Base-by-base conservation (phyloP, 2,797 vertebrate genomes). In the Echiichthys vipera region DNA sequence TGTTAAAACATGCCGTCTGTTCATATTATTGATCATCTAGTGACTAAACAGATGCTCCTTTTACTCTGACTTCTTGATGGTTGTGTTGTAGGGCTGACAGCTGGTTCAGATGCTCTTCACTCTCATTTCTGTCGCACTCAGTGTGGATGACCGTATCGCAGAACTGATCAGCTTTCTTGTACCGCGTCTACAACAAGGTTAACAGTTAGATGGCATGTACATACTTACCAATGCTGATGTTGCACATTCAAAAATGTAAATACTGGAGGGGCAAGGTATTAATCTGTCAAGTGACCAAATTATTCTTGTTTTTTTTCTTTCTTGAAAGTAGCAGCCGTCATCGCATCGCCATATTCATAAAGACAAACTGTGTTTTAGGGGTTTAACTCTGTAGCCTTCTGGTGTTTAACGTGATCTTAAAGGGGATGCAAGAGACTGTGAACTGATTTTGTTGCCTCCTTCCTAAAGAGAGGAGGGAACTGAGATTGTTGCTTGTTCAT, bases 181-280 rank as follows among this genome's bases (percentile, higher is more conserved):
- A 91, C 92, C 88, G 88, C 94, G 94, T 92, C 91, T 91, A 91
- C 85, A 89, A 84, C 92, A 88, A 90, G 87, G 84, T 47, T 89
- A 91, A 91, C 84, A 91, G 92, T 92, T 93, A 94, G 92, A 95
- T 5, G 54, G 68, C 79, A 62, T 84, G 78, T 91, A 86, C 92
- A 94, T 95, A 77, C 90, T 92, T 94, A 94, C 90, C 86, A 89
- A 95, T 92, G 95, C 95, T 94, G 89, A 96, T 89, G 89, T 96
- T 96, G 95, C 96, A 96, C 96, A 96, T 93, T 92, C 86, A 88
- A 89, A 77, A 80, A 80, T 93, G 95, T 96, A 96, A 94, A 96
- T 95, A 96, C 69, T 81, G n/a, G 25, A 89, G 72, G n/a, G 71
- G 72, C 49, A 54, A 81, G 54, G 39, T 74, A 76, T 81, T 81